Base-by-base conservation (phyloP, 2,797 vertebrate species). In the Acipenser oxyrinchus region DNA sequence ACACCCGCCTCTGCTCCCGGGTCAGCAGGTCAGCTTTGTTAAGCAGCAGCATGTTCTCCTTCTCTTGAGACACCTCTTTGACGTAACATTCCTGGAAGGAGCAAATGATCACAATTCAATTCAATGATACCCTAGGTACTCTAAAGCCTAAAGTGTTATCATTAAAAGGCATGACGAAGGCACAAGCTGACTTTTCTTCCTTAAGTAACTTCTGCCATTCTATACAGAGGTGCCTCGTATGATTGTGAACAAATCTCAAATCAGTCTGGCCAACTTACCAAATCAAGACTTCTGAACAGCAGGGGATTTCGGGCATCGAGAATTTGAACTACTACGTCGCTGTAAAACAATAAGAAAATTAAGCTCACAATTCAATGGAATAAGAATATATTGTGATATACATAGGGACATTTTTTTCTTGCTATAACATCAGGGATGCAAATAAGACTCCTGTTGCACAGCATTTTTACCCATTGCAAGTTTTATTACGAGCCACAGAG, bases 21-120 rank as follows among this genome's bases (percentile, higher is more conserved):
- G 87, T 95, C 76, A 99, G 73, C 74, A 99, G 67, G 78, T 99
- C 97, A 0, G 96, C 95, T 78, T 99, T 99, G 78, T 99, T 99
- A 74, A 99, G 85, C 72, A 99, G 79, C 69, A 99, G 77, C 81
- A 99, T 88, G 75, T 96, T 99, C 75, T 96, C 92, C 78, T 99
- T 99, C 48, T 90, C 71, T 8, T 59, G 63, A 3, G 89, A 90
- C 7, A 93, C 79, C 68, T 98, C 95, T 68, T 92, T 93, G 10
- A 96, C 94, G 0, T 98, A 99, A 5, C 77, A 72, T 70, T 99
- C 97, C 97, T 99, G 68, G 7, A 70, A 82, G 52, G 70, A 8
- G 70, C 64, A 11, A n/a, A 58, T n/a, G 9, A 53, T 53, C 12
- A 37, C 37, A 37, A 37, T 37, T 37, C 37, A 37, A 37, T 37